Percentiles rank a stretch among this genome's conserved stretches.
Conservation (phyloP, 1,140 invertebrate species). For the Harlomillsia oculata region DNA sequence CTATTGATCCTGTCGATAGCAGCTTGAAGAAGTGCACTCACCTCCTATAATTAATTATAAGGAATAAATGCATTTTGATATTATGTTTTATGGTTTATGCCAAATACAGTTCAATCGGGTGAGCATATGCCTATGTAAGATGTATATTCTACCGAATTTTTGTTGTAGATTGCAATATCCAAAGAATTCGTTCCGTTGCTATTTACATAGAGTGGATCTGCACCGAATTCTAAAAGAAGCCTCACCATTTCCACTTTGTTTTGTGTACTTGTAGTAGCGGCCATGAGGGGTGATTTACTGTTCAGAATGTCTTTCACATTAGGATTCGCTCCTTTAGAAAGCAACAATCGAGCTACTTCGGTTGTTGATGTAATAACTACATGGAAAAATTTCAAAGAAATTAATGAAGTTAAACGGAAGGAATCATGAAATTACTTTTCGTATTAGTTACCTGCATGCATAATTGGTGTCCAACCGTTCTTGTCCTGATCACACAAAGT, state of each 20-base stretch:
- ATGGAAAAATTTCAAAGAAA: neutral
- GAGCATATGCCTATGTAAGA: too few species aligned
- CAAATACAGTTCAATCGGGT: too few species aligned
- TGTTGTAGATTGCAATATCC: constrained; percentile 24
- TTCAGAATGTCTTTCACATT: constrained; percentile 10
- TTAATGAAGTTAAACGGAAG: neutral
- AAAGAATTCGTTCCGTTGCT: constrained; percentile 5
- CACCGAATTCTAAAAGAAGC: constrained; percentile 10
- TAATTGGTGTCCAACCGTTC: constrained; percentile 25
- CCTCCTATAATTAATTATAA: too few species aligned
- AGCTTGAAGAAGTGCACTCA: too few species aligned
- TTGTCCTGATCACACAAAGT: constrained; percentile 4
- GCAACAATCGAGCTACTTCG: constrained; percentile 15
- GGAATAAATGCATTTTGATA: too few species aligned
- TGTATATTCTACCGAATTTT: too few species aligned
- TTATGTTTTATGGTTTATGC: too few species aligned
- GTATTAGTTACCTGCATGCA: constrained; percentile 10
- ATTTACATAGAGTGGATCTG: constrained; percentile 26
- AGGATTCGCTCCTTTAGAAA: constrained; percentile 9
- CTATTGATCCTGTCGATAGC: too few species aligned
- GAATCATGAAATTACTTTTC: neutral
- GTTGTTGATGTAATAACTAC: neutral
- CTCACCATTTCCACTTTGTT: constrained; percentile 15
- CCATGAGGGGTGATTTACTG: constrained; percentile 27
- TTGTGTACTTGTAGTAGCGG: constrained; percentile 9